phyloP scores from a whole-genome alignment of 2,797 vertebrate genomes.

The Characodon lateralis region DNA sequence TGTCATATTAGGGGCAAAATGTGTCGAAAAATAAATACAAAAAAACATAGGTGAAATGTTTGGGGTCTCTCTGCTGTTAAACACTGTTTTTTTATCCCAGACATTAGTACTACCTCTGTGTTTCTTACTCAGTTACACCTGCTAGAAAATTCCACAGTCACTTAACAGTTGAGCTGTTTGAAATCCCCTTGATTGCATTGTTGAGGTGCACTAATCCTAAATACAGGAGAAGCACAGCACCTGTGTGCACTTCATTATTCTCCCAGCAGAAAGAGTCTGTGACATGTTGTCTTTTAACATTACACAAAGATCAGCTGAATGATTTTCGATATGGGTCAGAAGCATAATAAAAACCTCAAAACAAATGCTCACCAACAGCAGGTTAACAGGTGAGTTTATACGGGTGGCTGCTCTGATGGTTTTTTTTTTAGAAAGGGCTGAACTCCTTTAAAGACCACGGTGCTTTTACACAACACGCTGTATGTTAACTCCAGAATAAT shows the following conservation, averaged over 20 bases:
- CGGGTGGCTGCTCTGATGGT: conserved; percentile 17
- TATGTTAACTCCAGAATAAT: conserved; percentile 11
- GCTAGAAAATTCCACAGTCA: neutral
- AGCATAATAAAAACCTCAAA: conserved; percentile 55
- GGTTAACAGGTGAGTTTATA: conserved; percentile 33
- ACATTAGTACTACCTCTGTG: neutral
- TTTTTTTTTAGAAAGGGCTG: conserved; percentile 22
- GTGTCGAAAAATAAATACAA: neutral
- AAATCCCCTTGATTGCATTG: conserved; percentile 29
- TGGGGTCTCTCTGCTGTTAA: neutral
- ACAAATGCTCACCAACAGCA: conserved; percentile 30
- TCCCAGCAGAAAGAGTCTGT: conserved; percentile 19
- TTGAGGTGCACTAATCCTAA: conserved; percentile 11
- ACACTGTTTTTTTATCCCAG: neutral
- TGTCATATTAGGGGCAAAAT: neutral
- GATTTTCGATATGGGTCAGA: conserved; percentile 56
- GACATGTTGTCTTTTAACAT: conserved; percentile 38
- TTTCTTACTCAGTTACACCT: neutral
- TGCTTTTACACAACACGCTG: conserved; percentile 11
- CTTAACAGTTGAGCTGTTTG: conserved; percentile 13
- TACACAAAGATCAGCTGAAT: conserved; percentile 50
- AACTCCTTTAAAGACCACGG: conserved; percentile 42
- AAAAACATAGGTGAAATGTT: neutral
- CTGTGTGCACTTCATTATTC: conserved; percentile 18
- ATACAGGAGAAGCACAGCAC: neutral